These are phyloP conservation scores for Orchesella cincta DNA, from an alignment of 1,140 invertebrate genomes.

Conservation along the genomic window DNA sequence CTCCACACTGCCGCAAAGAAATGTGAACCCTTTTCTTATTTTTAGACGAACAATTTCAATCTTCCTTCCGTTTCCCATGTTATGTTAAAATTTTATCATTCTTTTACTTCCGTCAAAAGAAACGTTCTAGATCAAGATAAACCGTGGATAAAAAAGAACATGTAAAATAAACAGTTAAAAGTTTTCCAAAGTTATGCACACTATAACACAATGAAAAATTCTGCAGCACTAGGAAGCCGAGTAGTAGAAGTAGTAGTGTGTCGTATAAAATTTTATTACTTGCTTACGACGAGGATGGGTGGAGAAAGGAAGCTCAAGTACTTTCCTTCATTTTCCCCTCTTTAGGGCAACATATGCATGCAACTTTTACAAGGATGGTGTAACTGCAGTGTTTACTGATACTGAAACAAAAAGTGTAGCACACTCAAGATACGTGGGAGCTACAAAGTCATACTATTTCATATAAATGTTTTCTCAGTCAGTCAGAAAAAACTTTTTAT, in stretches of 20 bases:
- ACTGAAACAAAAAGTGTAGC: background rate
- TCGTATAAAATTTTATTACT: conserved; percentile 6
- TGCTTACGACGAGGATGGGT: background rate
- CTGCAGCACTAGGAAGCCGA: background rate
- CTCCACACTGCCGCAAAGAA: no score
- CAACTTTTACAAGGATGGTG: background rate
- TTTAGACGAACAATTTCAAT: no score
- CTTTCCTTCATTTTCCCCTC: background rate
- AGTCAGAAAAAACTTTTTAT: background rate
- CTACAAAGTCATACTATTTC: background rate
- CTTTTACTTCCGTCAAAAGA: background rate
- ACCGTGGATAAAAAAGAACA: background rate
- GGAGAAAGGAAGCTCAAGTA: background rate
- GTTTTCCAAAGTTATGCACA: background rate
- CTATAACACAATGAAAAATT: background rate
- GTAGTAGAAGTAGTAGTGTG: background rate
- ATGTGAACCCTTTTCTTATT: no score
- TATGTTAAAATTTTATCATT: no score
- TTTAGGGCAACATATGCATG: background rate
- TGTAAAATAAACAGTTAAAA: conserved; percentile 17
- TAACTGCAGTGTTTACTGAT: background rate
- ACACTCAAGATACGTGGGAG: no score
- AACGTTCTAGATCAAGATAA: background rate
- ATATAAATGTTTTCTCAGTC: background rate
- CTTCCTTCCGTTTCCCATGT: no score